Percentiles rank a stretch among this genome's conserved stretches.
Evolutionary conservation across 2,888 invertebrate genomes (phyloP).

Genomic region (Craniophora ligustri): DNA sequence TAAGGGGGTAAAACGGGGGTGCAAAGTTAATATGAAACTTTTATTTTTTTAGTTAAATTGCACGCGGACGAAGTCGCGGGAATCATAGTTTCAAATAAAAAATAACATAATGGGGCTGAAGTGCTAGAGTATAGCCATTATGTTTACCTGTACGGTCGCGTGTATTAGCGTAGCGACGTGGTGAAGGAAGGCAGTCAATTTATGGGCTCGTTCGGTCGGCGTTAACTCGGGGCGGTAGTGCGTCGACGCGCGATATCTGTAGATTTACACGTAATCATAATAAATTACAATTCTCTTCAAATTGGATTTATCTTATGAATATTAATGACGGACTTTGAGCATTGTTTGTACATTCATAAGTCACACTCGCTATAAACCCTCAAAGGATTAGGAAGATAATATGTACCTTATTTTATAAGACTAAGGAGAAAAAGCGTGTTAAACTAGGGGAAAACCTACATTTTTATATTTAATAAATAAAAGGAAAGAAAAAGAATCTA

Average conservation of each 20-base stretch:
- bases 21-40: too few species aligned
- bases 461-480: not conserved
- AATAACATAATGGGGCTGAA: not conserved
- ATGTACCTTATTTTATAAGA: not conserved
- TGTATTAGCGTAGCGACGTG: conserved; percentile 97
- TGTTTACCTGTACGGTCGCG: conserved; percentile 93
- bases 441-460: not conserved
- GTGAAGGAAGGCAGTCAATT: conserved; percentile 95
- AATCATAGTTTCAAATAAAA: too few species aligned
- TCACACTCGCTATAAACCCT: not conserved
- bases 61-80: too few species aligned
- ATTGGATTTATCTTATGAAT: conserved; percentile 35
- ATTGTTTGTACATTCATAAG: conserved; percentile 11
- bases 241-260: conserved; percentile 96
- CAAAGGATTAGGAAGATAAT: not conserved
- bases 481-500: not conserved
- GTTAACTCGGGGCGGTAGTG: conserved; percentile 97
- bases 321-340: conserved; percentile 9
- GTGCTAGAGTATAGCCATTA: not conserved
- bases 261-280: conserved; percentile 20
- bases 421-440: not conserved
- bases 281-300: conserved; percentile 25
- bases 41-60: too few species aligned
- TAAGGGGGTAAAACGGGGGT: too few species aligned
- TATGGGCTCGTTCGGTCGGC: conserved; percentile 97